Conservation (phyloP, 2,888 invertebrate species). For the Trachelus iudaicus region DNA sequence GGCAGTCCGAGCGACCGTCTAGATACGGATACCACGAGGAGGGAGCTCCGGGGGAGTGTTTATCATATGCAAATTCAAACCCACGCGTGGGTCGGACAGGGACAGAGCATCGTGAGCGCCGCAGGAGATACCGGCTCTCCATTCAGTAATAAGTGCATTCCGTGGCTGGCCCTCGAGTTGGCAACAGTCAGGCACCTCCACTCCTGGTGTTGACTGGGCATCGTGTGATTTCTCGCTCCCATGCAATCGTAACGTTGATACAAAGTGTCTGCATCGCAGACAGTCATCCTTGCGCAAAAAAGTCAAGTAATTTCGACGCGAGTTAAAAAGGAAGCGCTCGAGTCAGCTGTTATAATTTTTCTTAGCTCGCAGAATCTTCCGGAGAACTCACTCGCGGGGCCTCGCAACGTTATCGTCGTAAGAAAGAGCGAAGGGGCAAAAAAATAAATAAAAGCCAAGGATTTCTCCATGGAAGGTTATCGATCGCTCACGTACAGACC, state of each 20-base stretch:
- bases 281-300: neutral
- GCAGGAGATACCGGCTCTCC: slow-evolving; percentile 35
- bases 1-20: neutral
- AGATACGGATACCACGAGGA: slow-evolving; percentile 3
- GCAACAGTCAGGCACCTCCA: slow-evolving; percentile 21
- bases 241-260: neutral
- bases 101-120: slow-evolving; percentile 29
- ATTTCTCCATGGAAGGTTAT: neutral
- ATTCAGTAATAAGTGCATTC: slow-evolving; percentile 48
- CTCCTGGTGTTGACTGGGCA: neutral
- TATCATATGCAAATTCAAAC: slow-evolving; percentile 51
- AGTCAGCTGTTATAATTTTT: neutral
- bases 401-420: neutral
- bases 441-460: neutral
- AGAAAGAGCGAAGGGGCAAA: neutral
- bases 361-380: neutral
- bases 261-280: neutral
- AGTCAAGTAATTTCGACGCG: neutral
- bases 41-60: slow-evolving; percentile 27
- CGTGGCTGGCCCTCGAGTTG: slow-evolving; percentile 37
- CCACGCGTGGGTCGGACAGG: slow-evolving; percentile 33
- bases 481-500: neutral
- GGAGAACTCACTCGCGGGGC: neutral
- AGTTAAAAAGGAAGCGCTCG: neutral
- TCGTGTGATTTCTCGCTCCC: neutral